These are phyloP conservation scores for Chaitophorus viminalis DNA, from an alignment of 2,888 invertebrate species.

Conservation along the genomic window DNA sequence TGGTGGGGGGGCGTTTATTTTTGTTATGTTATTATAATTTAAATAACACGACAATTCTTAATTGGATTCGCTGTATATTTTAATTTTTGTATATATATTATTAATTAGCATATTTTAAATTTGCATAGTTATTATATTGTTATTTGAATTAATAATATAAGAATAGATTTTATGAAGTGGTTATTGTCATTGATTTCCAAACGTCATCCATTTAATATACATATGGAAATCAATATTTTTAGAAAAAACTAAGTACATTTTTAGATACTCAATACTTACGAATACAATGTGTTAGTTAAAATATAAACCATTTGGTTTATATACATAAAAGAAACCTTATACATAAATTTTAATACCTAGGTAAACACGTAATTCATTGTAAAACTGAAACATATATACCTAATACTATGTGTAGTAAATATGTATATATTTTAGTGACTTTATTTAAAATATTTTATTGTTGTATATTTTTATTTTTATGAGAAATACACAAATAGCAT, in stretches of 20 bases:
- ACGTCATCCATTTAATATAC: not conserved
- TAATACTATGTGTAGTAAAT: no score
- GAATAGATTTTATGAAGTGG: not conserved
- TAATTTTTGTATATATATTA: not conserved
- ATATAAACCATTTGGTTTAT: no score
- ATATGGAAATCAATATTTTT: not conserved
- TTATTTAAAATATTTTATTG: no score
- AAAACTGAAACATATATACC: no score
- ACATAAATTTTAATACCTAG: no score
- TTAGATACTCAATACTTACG: not conserved
- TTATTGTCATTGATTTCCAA: not conserved
- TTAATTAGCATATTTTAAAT: conserved; percentile 44
- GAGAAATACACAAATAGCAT: no score
- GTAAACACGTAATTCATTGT: no score
- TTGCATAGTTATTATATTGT: conserved; percentile 44
- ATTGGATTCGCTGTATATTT: conserved; percentile 38
- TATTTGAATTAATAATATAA: conserved; percentile 1
- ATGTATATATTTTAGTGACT: no score
- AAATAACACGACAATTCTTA: conserved; percentile 33
- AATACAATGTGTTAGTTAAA: no score
- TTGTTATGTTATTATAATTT: conserved; percentile 28
- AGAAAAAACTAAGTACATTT: not conserved
- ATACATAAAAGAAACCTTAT: no score
- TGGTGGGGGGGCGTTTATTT: not conserved
- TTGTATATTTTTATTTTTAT: no score